Evolutionary conservation across 2,797 vertebrate genomes (phyloP).

Genomic region (Menidia menidia): DNA sequence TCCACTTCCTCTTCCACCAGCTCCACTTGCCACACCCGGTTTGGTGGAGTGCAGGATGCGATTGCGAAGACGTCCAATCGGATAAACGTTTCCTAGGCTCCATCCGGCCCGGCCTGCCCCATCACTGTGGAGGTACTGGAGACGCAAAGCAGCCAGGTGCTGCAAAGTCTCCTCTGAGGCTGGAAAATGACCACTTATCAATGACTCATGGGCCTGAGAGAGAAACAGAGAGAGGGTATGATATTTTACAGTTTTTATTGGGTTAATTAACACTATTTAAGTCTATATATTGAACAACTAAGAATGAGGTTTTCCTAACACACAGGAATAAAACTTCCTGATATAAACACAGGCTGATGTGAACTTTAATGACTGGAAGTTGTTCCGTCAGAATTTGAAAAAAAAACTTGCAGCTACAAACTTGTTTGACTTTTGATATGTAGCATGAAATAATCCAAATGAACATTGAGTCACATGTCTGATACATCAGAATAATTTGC

Average conservation of each 20-base stretch:
- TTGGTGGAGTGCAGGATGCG: conserved; percentile 93
- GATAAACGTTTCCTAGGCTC: conserved; percentile 89
- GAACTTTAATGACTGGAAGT: no score
- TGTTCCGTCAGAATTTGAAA: no score
- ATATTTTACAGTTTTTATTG: not conserved
- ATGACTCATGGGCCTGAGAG: conserved; percentile 90
- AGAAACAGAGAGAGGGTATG: not conserved
- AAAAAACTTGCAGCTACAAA: no score
- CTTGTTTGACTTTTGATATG: no score
- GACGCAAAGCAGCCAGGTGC: conserved; percentile 89
- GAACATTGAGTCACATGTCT: not conserved
- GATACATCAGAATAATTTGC: not conserved
- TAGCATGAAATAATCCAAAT: no score
- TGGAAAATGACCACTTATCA: conserved; percentile 93
- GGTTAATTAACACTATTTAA: not conserved
- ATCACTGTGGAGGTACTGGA: conserved; percentile 92
- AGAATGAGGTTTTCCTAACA: not conserved
- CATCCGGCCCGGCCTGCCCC: conserved; percentile 86
- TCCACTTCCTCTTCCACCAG: conserved; percentile 59
- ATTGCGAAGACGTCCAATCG: conserved; percentile 88
- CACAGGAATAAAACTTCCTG: not conserved
- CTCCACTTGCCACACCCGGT: conserved; percentile 72
- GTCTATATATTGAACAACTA: not conserved
- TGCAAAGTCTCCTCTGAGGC: conserved; percentile 92
- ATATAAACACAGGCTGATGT: not conserved